These are phyloP conservation scores for Cryptocephalus moraei DNA, from an alignment of 2,888 invertebrate species.

Conservation along the genomic window DNA sequence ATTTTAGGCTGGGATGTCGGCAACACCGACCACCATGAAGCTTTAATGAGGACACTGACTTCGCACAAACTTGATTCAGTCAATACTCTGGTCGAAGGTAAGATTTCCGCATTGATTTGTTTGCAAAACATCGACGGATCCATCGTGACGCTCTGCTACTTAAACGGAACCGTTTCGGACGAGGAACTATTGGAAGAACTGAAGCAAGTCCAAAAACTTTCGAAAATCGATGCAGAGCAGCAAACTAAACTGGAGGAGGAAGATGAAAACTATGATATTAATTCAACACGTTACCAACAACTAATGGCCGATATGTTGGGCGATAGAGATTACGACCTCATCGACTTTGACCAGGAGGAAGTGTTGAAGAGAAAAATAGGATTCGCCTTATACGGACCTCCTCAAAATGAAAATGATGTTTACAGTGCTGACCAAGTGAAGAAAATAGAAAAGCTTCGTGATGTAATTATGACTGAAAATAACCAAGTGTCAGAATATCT, in stretches of 20 bases:
- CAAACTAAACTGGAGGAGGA: constrained; percentile 13
- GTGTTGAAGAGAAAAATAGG: constrained; percentile 46
- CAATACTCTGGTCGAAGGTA: constrained; percentile 10
- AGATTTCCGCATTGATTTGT: constrained; percentile 2
- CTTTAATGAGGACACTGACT: constrained; percentile 17
- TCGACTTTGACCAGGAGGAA: constrained; percentile 42
- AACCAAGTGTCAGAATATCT: constrained; percentile 1
- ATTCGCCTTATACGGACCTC: constrained; percentile 46
- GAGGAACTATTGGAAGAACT: constrained; percentile 16
- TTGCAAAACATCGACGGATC: background rate
- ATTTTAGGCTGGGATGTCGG: constrained; percentile 28
- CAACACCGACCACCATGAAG: constrained; percentile 17
- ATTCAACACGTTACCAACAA: constrained; percentile 39
- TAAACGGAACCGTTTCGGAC: constrained; percentile 14
- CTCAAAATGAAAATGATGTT: constrained; percentile 37
- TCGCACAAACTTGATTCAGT: constrained; percentile 15
- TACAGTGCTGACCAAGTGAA: constrained; percentile 24
- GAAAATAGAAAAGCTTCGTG: background rate
- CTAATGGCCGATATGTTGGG: constrained; percentile 48
- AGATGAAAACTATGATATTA: constrained; percentile 9
- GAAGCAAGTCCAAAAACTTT: constrained; percentile 12
- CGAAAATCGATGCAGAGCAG: constrained; percentile 13
- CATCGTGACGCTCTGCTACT: background rate
- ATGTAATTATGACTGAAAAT: too few relatives aligned
- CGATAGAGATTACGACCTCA: constrained; percentile 45